These are phyloP conservation scores for Glaucopsyche alexis DNA, from an alignment of 2,888 invertebrate species.

Conservation along the genomic window DNA sequence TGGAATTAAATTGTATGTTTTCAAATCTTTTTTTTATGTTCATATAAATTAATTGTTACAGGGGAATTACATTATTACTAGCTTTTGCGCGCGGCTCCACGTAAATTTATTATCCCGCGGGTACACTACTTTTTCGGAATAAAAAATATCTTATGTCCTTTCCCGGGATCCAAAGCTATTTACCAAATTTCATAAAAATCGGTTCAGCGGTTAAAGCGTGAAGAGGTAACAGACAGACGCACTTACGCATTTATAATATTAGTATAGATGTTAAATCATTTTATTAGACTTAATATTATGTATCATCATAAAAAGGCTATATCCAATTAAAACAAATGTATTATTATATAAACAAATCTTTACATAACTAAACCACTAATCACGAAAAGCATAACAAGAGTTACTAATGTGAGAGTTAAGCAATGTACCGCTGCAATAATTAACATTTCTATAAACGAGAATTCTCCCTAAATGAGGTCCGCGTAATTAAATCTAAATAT, in stretches of 20 bases:
- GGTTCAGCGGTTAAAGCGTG: too few relatives aligned
- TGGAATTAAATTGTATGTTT: too few relatives aligned
- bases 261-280: neutral
- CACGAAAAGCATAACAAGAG: constrained; percentile 10
- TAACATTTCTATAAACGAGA: constrained; percentile 19
- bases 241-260: too few relatives aligned
- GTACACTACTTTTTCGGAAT: too few relatives aligned
- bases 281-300: neutral
- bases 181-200: too few relatives aligned
- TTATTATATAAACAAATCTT: neutral
- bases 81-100: too few relatives aligned
- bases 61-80: too few relatives aligned
- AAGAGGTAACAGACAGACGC: too few relatives aligned
- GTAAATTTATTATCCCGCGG: too few relatives aligned
- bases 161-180: too few relatives aligned
- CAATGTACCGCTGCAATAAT: neutral
- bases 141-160: too few relatives aligned
- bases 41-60: neutral
- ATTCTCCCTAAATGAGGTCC: constrained; percentile 24
- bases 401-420: neutral
- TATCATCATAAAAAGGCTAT: neutral
- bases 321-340: neutral
- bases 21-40: neutral
- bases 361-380: neutral
- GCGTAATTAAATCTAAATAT: constrained; percentile 23